Base-by-base conservation (phyloP, 2,888 invertebrate genomes). In the Brenthis ino region DNA sequence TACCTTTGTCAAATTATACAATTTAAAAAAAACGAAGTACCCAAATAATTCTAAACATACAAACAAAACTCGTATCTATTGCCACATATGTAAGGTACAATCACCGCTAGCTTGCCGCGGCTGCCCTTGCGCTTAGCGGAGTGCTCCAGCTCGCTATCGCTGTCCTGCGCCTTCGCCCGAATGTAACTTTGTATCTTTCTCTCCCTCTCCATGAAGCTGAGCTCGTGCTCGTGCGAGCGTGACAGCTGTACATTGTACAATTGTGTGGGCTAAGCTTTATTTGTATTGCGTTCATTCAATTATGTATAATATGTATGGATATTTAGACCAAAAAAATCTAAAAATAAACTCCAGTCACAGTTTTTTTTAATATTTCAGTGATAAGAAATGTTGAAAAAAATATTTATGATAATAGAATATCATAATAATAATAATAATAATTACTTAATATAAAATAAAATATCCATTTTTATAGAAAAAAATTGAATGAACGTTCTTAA, bases 71-170 rank as follows among this genome's bases (percentile, higher is more conserved):
- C 75, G 81, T 80, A 80, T 84, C 83, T 86, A 85, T 84, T 81
- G 80, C 78, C 82, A 85, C 77, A 80, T 66, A 64, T 68, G 71
- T 73, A 77, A 76, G 72, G 76, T 76, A 76, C 94, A 94, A 82
- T 95, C 82, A 94, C 95, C 80, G 96, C 95, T 80, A 96, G 94
- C 90, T 96, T 96, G 77, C 95, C 94, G 76, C 96, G 94, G 80
- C 95, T 95, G 80, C 88, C 90, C 84, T 93, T 93, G 85, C 93
- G 88, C 79, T 93, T 93, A 77, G 87, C 79, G 74, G 90, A 85
- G 89, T 87, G 88, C 91, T 95, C 94, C 88, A 95, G 96, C 89
- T 99, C 99, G 86, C 98, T 98, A 93, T 99, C 98, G 87, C 98
- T 98, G 83, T 98, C 96, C 78, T 89, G 86, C 85, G 86, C 89